These are phyloP conservation scores for Antrozous pallidus DNA, from an alignment of 2,797 vertebrate genomes.

Conservation along the genomic window DNA sequence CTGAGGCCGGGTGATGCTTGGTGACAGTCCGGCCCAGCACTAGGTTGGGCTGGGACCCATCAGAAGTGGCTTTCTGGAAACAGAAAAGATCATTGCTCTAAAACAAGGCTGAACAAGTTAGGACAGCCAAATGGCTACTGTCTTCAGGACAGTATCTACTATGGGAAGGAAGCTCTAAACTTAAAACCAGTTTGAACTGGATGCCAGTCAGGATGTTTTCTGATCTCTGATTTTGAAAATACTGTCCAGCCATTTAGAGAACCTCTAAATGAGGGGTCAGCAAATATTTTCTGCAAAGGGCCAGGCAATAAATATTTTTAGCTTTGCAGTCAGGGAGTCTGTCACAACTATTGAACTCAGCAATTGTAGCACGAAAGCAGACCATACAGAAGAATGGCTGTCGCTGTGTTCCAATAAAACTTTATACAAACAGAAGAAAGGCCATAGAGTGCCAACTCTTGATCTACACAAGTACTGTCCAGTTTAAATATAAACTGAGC, in stretches of 20 bases:
- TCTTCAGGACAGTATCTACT: background rate
- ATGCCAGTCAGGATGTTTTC: background rate
- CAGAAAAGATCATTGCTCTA: background rate
- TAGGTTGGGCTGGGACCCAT: background rate
- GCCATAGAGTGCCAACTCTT: background rate
- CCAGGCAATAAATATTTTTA: background rate
- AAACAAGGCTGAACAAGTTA: background rate
- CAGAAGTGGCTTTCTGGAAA: background rate
- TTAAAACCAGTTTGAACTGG: background rate
- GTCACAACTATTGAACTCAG: background rate
- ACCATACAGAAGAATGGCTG: background rate
- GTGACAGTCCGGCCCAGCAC: background rate
- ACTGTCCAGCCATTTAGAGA: background rate
- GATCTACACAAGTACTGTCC: background rate
- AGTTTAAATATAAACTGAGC: background rate
- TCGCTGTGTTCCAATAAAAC: background rate
- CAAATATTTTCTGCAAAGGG: background rate
- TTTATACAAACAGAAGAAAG: slow-evolving; percentile 3
- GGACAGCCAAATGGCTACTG: background rate
- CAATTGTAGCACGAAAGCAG: background rate
- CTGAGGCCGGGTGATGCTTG: background rate
- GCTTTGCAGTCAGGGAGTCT: background rate
- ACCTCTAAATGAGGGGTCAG: background rate
- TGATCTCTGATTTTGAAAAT: background rate
- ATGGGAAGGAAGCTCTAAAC: background rate